phyloP scores from a whole-genome alignment of 2,888 invertebrate species.

The Bugula neritina region DNA sequence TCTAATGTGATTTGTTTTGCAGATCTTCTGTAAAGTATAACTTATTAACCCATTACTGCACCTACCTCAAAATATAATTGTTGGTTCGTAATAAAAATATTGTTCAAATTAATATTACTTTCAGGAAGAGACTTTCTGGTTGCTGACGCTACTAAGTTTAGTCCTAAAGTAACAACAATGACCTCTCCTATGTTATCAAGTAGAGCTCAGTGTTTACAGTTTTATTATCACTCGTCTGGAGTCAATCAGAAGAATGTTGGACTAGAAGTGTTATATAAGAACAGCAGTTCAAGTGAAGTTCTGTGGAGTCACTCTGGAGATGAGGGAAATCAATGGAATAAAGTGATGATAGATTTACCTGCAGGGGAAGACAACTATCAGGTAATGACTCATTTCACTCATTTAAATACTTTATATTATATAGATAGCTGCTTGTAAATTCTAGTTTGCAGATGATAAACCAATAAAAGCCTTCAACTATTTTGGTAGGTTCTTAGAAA shows the following conservation, averaged over 20 bases:
- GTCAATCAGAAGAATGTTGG: not conserved
- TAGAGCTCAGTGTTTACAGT: conserved; percentile 16
- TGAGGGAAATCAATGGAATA: not conserved
- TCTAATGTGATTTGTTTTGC: too few species aligned
- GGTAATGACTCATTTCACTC: too few species aligned
- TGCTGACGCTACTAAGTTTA: not conserved
- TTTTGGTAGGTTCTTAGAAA: too few species aligned
- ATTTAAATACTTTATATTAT: too few species aligned
- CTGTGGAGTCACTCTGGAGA: not conserved
- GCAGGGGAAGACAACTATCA: not conserved
- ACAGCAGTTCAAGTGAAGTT: not conserved
- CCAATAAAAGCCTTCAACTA: too few species aligned
- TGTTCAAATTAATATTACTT: too few species aligned
- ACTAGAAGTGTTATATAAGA: not conserved
- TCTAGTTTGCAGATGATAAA: too few species aligned
- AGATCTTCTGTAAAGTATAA: too few species aligned
- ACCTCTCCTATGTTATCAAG: not conserved
- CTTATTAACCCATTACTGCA: too few species aligned
- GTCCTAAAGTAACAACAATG: not conserved
- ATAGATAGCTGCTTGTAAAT: too few species aligned
- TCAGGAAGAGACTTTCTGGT: not conserved
- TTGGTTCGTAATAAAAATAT: too few species aligned
- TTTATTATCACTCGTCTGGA: not conserved
- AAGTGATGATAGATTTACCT: not conserved
- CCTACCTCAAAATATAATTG: too few species aligned